Conservation (phyloP, 2,113 vertebrate species). For the Cromileptes altivelis region DNA sequence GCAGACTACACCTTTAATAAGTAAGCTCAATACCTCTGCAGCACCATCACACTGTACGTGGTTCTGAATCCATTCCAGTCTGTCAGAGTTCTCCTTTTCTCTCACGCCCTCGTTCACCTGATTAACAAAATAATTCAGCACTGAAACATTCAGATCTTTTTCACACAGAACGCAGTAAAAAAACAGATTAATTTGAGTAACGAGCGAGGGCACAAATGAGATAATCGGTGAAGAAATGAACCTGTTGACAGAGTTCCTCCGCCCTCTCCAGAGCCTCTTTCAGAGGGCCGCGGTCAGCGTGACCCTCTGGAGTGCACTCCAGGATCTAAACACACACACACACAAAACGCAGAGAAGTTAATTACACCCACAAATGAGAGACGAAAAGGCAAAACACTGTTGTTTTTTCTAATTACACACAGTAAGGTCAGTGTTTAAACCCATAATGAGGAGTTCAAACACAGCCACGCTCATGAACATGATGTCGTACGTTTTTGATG, state of each 20-base stretch:
- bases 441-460: conserved; percentile 2
- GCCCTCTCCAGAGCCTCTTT: conserved; percentile 91
- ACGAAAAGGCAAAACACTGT: background rate
- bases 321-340: conserved; percentile 87
- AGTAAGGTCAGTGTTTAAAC: background rate
- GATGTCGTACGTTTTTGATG: conserved; percentile 92
- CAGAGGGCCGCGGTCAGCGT: conserved; percentile 87
- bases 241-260: conserved; percentile 91
- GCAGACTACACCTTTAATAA: background rate
- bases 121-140: background rate
- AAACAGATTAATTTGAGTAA: background rate
- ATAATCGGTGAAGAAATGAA: conserved; percentile 21
- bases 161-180: background rate
- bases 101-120: conserved; percentile 96
- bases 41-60: conserved; percentile 93
- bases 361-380: background rate
- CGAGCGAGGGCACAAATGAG: background rate
- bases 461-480: background rate
- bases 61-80: conserved; percentile 95
- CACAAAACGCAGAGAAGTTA: background rate
- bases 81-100: conserved; percentile 95
- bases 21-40: conserved; percentile 85
- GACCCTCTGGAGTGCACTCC: conserved; percentile 92
- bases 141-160: background rate
- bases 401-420: background rate